Evolutionary conservation across 2,113 vertebrate species (phyloP), one percentile per base, ranked within the genome.

Genomic region (Salminus brasiliensis): DNA sequence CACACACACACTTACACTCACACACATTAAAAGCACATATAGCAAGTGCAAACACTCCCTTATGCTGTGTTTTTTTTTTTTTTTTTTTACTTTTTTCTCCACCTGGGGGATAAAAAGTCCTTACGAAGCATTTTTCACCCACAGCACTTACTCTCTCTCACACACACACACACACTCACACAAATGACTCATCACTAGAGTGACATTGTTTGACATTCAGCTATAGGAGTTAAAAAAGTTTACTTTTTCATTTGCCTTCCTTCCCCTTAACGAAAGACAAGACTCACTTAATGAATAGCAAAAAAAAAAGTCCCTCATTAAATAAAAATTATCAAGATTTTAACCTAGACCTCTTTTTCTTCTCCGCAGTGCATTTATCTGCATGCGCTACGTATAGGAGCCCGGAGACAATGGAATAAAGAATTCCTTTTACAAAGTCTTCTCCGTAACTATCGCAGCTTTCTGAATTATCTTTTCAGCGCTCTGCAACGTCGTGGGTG

Each of bases 241-340:
- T 53, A 72, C 74, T 82, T 83, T 77, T 75, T 73, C 62, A 23
- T 74, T 75, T 25, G 63, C 43, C 72, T 67, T 16, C 49, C 55
- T n/a, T n/a, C 4, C 45, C 43, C 29, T 55, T 45, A 79, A 45
- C 60, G 39, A 45, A 57, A 36, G 1, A 36, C 5, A 11, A 27
- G 34, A 25, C 27, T 57, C 47, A 4, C 21, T 5, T 78, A 59
- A 72, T 34, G 49, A 80, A 76, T 76, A 78, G 69, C 78, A 68
- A 75, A 78, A 78, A 81, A 77, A 82, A 76, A 18, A 69, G 53
- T 84, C 81, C 74, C 77, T 88, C 72, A 66, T 86, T 87, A 88
- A 91, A 91, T n/a, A 43, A 52, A 36, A 87, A 89, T 92, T 91
- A 93, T 91, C 91, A 88, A 73, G 90, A 91, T 91, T 89, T 87